Base-by-base conservation (phyloP, 2,797 vertebrate genomes). In the Sciurus carolinensis region DNA sequence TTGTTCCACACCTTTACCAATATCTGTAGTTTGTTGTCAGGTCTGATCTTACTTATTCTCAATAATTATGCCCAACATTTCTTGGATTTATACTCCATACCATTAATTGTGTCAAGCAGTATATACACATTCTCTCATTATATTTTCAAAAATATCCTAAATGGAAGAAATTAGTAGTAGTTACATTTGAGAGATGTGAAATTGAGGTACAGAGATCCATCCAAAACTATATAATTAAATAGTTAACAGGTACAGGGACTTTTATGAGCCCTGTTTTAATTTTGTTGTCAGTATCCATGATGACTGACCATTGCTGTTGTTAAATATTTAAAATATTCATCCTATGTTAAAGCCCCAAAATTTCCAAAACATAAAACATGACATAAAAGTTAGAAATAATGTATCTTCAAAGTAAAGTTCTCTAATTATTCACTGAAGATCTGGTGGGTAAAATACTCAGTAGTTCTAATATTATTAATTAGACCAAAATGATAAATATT, bases 301-400 rank as follows among this genome's bases (percentile, higher is more conserved):
- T 71, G 28, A 86, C 17, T 69, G 22, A 9, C 20, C 30, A 80
- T 39, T 86, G 24, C 20, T 82, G 17, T 54, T 88, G 1, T 79
- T 64, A 95, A 44, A 83, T 96, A 67, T 81, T 95, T 91, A 71
- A 84, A 87, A 67, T 57, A 84, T 81, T 72, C 69, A 57, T 11
- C 30, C 1, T 15, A 7, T 0, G 42, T 76, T 84, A 87, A 95
- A 92, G 44, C 1, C 9, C 3, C 9, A 12, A 69, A 71, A 87
- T 87, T 95, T 59, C 33, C 42, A 91, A 90, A 91, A 28, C 7
- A 52, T 26, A 69, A 3, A 66, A 79, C 7, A 71, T 39, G 20
- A 7, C 69, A 76, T 81, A 96, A 90, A 88, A 80, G 24, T 66
- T 72, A 72, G 28, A 42, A 1, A 47, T 22, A 89, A 67, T 6